Conservation (phyloP, 2,888 invertebrate genomes). For the Chelonus formosanus region DNA sequence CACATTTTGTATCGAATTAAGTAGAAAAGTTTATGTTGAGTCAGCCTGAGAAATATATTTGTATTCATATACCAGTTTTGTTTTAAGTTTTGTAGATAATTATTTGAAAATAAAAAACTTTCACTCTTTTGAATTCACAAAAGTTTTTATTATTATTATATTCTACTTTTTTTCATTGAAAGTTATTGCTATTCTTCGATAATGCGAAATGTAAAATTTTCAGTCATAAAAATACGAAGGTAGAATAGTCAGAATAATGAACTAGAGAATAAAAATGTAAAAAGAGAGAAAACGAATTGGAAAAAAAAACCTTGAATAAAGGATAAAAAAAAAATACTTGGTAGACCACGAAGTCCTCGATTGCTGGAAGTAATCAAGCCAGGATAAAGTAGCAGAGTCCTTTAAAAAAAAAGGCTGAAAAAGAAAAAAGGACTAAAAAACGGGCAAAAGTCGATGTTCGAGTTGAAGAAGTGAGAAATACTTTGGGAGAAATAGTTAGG, state of each 20-base stretch:
- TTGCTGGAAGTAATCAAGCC: conserved; percentile 22
- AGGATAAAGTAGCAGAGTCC: conserved; percentile 13
- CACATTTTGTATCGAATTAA: no score
- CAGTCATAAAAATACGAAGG: neutral
- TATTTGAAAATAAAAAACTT: no score
- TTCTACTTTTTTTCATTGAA: no score
- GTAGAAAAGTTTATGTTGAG: no score
- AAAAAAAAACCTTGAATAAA: neutral
- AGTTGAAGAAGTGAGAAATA: neutral
- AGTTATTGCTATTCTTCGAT: no score
- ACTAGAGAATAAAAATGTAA: neutral
- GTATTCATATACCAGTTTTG: no score
- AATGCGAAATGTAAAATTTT: no score
- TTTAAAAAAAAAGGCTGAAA: neutral
- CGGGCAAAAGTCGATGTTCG: neutral
- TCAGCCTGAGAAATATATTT: no score
- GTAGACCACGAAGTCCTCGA: conserved; percentile 22
- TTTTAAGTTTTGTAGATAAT: no score
- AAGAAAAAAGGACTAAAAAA: neutral
- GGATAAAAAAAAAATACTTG: neutral
- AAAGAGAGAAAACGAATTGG: neutral
- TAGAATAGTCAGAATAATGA: neutral
- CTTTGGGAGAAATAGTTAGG: neutral
- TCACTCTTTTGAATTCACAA: no score
- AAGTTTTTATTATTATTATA: no score